Evolutionary conservation across 2,797 vertebrate species (phyloP).

Genomic region (Coregonus suidteri): DNA sequence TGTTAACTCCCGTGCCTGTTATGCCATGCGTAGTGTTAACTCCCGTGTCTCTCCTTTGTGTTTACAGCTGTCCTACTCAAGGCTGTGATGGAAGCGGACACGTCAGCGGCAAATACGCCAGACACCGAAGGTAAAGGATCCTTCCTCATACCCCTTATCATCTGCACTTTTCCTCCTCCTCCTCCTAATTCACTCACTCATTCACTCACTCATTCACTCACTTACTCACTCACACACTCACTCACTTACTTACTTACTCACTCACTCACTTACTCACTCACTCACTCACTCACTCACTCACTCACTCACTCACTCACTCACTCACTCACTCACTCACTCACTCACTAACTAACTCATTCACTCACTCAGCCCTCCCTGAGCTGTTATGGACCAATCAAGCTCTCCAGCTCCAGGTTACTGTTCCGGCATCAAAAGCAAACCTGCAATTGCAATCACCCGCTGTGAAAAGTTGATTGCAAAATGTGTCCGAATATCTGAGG

Average conservation of each 20-base stretch:
- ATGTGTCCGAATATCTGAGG: slow-evolving; percentile 8
- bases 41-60: slow-evolving; percentile 13
- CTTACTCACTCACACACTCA: no score
- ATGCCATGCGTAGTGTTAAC: slow-evolving; percentile 49
- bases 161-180: not conserved
- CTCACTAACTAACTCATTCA: no score
- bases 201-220: no score
- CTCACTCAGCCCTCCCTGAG: not conserved
- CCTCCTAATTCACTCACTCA: no score
- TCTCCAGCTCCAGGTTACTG: not conserved
- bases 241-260: no score
- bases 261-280: no score
- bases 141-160: not conserved
- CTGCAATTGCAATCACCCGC: slow-evolving; percentile 21
- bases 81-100: slow-evolving; percentile 96
- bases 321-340: no score
- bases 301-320: no score
- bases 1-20: not conserved
- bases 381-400: slow-evolving; percentile 6
- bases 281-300: no score
- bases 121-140: slow-evolving; percentile 75
- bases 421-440: slow-evolving; percentile 2
- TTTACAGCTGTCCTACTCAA: slow-evolving; percentile 92
- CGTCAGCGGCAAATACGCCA: slow-evolving; percentile 95
- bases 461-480: slow-evolving; percentile 4